A percentile compares a stretch with the other conserved stretches of the same genome.
Evolutionary conservation across 2,888 invertebrate species (phyloP).

Genomic region (Ashinkailepas kermadecensis): DNA sequence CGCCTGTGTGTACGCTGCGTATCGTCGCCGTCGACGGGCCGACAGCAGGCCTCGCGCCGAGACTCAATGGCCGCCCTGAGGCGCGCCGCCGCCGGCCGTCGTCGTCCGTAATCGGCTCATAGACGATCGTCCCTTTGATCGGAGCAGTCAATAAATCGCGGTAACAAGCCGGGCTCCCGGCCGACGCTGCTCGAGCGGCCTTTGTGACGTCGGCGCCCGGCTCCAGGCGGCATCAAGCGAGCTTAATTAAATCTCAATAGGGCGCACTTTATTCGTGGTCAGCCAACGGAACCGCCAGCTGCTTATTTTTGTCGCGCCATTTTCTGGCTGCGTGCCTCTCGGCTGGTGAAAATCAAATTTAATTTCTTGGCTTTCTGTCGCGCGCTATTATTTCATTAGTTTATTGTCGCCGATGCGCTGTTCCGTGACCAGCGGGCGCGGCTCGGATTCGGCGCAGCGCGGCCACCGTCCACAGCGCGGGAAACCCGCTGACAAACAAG

Average conservation of each 20-base stretch:
- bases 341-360: constrained; percentile 10
- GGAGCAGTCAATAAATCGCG: constrained; percentile 2
- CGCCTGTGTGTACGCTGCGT: too few relatives aligned
- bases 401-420: constrained; percentile 1
- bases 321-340: constrained; percentile 11
- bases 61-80: too few relatives aligned
- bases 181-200: not conserved
- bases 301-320: constrained; percentile 19
- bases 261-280: constrained; percentile 6
- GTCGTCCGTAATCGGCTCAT: too few relatives aligned
- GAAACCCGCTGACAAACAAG: not conserved
- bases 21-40: too few relatives aligned
- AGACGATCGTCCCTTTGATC: not conserved
- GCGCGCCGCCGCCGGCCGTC: too few relatives aligned
- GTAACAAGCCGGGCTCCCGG: constrained; percentile 9
- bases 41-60: too few relatives aligned
- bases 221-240: constrained; percentile 6
- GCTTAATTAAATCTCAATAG: constrained; percentile 9
- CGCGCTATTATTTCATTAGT: constrained; percentile 16
- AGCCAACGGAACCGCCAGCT: constrained; percentile 14
- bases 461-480: not conserved
- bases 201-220: not conserved
- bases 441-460: constrained; percentile 12
- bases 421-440: not conserved
- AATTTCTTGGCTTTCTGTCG: constrained; percentile 21